Base-by-base conservation (phyloP, 2,888 invertebrate genomes). In the Tinea pellionella region DNA sequence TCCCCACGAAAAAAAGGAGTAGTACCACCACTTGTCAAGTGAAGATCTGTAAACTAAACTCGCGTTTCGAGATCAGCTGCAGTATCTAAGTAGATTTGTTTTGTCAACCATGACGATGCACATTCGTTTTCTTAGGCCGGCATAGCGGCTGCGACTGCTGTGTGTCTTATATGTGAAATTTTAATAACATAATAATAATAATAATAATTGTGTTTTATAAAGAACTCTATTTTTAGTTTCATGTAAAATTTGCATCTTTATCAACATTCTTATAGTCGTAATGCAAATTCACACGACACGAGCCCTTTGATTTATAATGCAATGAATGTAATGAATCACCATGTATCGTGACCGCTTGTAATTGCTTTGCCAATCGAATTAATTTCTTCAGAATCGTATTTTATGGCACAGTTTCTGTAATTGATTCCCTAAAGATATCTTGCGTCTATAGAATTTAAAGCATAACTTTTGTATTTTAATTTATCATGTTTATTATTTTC, bases 311-410 rank as follows among this genome's bases (percentile, higher is more conserved):
- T 81, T 80, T 79, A 82, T 74, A 67, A 67, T 63, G 71, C 72
- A 77, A 79, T 77, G 78, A 77, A 74, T 68, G 67, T 67, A 76
- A 74, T 82, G 80, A 82, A 83, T 83, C 82, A 80, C 69, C 68
- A 65, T 69, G 71, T 77, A 71, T 84, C 86, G 86, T 87, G 86
- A 86, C 83, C 73, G 70, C 68, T 67, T 70, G 82, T 86, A 86
- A 87, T 87, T 86, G 87, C 80, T 77, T 78, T 71, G 77, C 77
- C 82, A 78, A 79, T 83, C 77, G 85, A 84, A 84, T 86, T 84
- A 84, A 84, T 83, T 77, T 75, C 75, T 78, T 73, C 72, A 70
- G 30, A 69, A 72, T 69, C 71, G 73, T 83, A 73, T 75, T 83
- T 85, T 85, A 86, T 78, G 79, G 68, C 73, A 72, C 75, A 74